Percentiles rank a stretch among this genome's conserved stretches.
Conservation (phyloP, 2,797 vertebrate genomes). For the Falco cherrug region DNA sequence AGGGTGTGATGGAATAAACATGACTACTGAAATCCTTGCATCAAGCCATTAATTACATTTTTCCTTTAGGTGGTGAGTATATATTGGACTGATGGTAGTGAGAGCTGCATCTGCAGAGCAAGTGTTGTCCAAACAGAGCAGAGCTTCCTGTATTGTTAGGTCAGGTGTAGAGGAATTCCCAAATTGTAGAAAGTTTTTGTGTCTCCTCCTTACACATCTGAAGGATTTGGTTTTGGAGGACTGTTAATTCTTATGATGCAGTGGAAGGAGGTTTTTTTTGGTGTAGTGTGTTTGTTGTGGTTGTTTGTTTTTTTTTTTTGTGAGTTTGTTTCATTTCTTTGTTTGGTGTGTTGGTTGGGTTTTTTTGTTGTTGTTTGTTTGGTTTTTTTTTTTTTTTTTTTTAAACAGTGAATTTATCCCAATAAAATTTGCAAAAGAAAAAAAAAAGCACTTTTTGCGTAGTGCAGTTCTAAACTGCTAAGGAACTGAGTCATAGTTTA, state of each 20-base stretch:
- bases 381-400: background rate
- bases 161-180: background rate
- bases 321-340: background rate
- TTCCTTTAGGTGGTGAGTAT: background rate
- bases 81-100: background rate
- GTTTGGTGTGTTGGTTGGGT: background rate
- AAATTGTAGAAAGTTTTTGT: background rate
- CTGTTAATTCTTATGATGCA: background rate
- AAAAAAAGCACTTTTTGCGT: background rate
- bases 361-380: background rate
- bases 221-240: background rate
- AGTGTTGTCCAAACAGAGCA: background rate
- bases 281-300: background rate
- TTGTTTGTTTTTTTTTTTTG: background rate
- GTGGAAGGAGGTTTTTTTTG: background rate
- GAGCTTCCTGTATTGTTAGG: background rate
- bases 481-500: background rate
- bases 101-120: background rate
- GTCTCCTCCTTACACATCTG: background rate
- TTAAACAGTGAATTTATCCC: background rate
- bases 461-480: background rate
- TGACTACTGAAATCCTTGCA: background rate
- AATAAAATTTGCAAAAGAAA: background rate
- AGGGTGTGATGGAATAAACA: background rate
- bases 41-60: background rate